Base-by-base conservation (phyloP, 1,140 invertebrate species). In the Leguminivora glycinivorella region DNA sequence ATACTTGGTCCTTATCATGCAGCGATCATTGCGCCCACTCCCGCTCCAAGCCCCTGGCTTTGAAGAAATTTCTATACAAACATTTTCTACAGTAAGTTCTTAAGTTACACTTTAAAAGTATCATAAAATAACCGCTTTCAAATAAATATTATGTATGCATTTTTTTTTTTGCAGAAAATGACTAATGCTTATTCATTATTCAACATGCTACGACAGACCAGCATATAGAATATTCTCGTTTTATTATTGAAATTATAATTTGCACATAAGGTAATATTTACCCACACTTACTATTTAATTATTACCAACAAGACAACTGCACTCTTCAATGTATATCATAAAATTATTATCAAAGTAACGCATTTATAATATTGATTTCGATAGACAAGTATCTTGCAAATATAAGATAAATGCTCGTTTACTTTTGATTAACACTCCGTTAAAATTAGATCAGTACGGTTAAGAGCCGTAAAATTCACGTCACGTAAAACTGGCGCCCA, bases 1-100 rank as follows among this genome's bases (percentile, higher is more conserved):
- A 10, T 89, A 88, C 69, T 70, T 89, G 22, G 74, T 87, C 12
- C 74, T 89, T 29, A 82, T 89, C 25, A 89, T 87, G 81, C 83
- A 86, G 68, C 72, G 81, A 56, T 85, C 83, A 17, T 26, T 82
- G 6, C 72, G 81, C 69, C 82, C 84, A 2, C 74, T 87, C 17
- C 82, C 82, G 4, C 68, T 89, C 0, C 76, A 74, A 68, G 75
- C 77, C 0, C 73, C 83, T 9, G 87, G 87, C 17, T 84, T 87
- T 69, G 74, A 86, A 72, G 80, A 85, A 68, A 78, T 85, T 1
- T 87, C 83, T 26, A 67, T 89, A 38, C 78, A 86, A 79, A 89
- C 87, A 19, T 87, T 85, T 78, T 84, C 87, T 26, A 82, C 75
- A 25, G 85, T 86, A 80, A 83, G 79, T 72, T 34, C 60, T 24